A percentile compares a stretch with the other conserved stretches of the same genome.
Conservation (phyloP, 2,113 vertebrate genomes). For the Abramis brama region DNA sequence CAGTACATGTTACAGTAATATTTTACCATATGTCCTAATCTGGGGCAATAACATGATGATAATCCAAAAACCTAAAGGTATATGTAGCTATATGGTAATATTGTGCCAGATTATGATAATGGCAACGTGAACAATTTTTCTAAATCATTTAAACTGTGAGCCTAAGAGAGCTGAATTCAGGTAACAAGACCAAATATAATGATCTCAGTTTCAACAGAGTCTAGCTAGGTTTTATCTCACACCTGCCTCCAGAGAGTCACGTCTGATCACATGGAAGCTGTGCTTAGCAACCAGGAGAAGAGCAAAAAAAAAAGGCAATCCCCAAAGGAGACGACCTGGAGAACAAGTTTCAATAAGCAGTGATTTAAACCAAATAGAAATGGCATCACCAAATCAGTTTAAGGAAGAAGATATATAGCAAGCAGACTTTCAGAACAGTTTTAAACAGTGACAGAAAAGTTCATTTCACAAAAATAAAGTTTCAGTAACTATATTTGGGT, state of each 20-base stretch:
- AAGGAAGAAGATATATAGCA: not conserved
- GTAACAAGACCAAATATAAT: not conserved
- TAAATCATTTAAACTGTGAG: not conserved
- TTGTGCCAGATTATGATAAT: not conserved
- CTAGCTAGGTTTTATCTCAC: conserved; percentile 31
- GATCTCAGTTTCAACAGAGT: not conserved
- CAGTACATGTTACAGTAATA: not conserved
- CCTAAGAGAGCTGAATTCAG: not conserved
- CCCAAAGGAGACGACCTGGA: conserved; percentile 5
- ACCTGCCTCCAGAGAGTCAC: conserved; percentile 58
- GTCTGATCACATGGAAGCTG: conserved; percentile 46
- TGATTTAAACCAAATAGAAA: not conserved
- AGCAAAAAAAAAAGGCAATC: conserved; percentile 14
- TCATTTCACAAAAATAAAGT: not conserved
- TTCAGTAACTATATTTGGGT: not conserved
- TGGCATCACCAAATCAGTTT: not conserved
- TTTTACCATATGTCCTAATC: not conserved
- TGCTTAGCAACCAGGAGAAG: conserved; percentile 66
- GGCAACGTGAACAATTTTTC: not conserved
- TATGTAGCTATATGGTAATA: not conserved
- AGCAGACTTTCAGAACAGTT: too few relatives aligned
- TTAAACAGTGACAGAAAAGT: too few relatives aligned
- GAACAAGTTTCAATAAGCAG: not conserved
- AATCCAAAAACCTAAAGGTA: not conserved
- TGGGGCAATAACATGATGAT: not conserved